Base-by-base conservation (phyloP, 1,140 invertebrate genomes). In the Tigriopus japonicus region DNA sequence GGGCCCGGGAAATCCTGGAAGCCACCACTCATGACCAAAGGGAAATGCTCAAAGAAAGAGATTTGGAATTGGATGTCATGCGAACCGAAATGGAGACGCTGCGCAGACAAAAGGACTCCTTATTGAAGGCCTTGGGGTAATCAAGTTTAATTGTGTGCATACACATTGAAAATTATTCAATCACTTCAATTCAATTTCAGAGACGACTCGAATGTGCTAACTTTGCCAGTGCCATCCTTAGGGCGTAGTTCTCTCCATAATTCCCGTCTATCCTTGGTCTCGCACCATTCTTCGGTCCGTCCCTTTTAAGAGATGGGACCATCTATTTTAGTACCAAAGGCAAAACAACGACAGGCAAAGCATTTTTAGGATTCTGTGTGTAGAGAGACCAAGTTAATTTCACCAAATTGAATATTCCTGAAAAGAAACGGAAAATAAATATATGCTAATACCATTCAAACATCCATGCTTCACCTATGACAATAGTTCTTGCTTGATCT, bases 401-500 rank as follows among this genome's bases (percentile, higher is more conserved):
- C 12, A 75, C 70, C 62, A 79, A 78, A 68, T 86, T 81, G 56
- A 85, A 85, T 56, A 86, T 80, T 56, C 80, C 80, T 81, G 68
- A 35, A 73, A 73, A 17, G 62, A 62, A 60, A 65, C 64, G 63
- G 17, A 24, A 42, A 54, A 43, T 63, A 19, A 51, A 14, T 56
- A n/a, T 53, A 7, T 9, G 28, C 6, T 10, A 28, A 52, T 13
- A n/a, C 12, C 28, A n/a, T 49, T 12, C 0, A 42, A 52, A 1
- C 12, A 41, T 10, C n/a, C n/a, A n/a, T 14, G 55, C 10, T 15
- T 69, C 72, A 83, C 85, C 84, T 24, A 81, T 78, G 21, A 81
- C 79, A 49, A 87, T 81, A 28, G 85, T 87, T 68, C 81, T 81
- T 1, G 86, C 79, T 42, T 68, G 67, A 66, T 82, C 79, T n/a